Conservation (phyloP, 2,888 invertebrate species). For the Bellardia bayeri region DNA sequence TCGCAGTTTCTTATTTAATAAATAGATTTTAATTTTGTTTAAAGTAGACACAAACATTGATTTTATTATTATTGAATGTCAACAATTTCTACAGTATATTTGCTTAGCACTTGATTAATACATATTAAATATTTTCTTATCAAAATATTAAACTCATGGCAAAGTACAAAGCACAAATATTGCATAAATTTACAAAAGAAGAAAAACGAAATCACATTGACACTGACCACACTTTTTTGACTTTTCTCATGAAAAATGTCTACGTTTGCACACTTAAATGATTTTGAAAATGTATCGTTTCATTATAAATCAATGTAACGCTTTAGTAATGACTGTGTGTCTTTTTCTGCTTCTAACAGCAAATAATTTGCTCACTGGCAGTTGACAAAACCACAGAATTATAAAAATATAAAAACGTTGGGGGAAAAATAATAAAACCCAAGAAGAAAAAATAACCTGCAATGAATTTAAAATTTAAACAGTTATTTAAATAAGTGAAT, state of each 20-base stretch:
- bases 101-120: no score
- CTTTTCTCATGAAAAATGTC: constrained; percentile 10
- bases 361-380: constrained; percentile 45
- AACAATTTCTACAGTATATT: no score
- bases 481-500: not conserved
- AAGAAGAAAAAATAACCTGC: not conserved
- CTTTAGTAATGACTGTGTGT: not conserved
- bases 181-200: not conserved
- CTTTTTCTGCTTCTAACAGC: not conserved
- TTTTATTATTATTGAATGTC: no score
- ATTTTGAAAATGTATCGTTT: constrained; percentile 9
- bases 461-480: not conserved
- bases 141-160: not conserved
- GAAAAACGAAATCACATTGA: not conserved
- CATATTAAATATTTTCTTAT: no score
- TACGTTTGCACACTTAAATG: constrained; percentile 5
- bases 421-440: not conserved
- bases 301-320: constrained; percentile 38
- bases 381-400: constrained; percentile 51
- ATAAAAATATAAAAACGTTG: not conserved
- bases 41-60: no score
- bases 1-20: no score
- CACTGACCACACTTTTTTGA: constrained; percentile 3
- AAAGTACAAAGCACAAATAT: no score
- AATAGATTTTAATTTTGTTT: no score